Evolutionary conservation across 2,113 vertebrate species (phyloP).

Genomic region (Heloderma charlesbogerti): DNA sequence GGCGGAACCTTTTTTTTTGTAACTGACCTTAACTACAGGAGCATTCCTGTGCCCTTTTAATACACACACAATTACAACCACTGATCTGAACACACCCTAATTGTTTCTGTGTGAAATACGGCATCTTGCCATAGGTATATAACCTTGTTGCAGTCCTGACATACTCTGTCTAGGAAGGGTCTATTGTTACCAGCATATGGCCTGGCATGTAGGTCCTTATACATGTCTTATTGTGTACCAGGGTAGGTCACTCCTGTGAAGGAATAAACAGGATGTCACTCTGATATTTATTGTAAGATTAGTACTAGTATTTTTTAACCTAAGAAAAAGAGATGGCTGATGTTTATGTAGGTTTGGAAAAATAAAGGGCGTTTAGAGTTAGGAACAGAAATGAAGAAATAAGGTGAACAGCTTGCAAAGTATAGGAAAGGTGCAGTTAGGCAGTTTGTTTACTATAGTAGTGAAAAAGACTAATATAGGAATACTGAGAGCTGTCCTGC

Average conservation of each 20-base stretch:
- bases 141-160: background rate
- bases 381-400: background rate
- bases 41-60: no score
- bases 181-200: background rate
- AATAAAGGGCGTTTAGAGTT: background rate
- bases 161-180: background rate
- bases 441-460: background rate
- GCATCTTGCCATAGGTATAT: background rate
- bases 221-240: background rate
- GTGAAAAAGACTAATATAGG: background rate
- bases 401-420: accelerated
- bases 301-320: background rate
- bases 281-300: background rate
- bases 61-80: background rate
- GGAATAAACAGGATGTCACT: background rate
- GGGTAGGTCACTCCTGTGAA: background rate
- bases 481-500: background rate
- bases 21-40: no score
- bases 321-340: background rate
- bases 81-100: background rate
- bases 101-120: background rate
- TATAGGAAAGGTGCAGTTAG: constrained; percentile 19
- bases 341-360: constrained; percentile 10
- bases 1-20: no score
- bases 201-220: background rate